Evolutionary conservation across 2,113 vertebrate genomes (phyloP), one percentile per base, ranked within the genome.

Genomic region (Phalacrocorax pelagicus): DNA sequence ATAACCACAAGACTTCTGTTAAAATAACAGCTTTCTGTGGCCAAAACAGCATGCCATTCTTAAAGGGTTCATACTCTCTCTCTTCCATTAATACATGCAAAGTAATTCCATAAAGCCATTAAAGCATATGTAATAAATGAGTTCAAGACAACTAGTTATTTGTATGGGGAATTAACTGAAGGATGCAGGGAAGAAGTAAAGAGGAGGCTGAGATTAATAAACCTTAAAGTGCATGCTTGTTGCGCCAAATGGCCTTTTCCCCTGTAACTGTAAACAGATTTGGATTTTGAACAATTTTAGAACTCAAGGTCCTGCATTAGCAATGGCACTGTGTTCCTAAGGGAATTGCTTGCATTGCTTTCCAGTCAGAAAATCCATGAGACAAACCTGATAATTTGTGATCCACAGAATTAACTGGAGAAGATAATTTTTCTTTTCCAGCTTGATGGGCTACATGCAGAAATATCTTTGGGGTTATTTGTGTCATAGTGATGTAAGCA

Each of bases 71-170:
- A 32, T 34, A 49, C 72, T 63, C 29, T 32, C 30, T 59, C 46
- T 67, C 42, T 75, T 57, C 73, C 34, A 30, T 75, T 95, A 96
- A 93, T 88, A 29, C 57, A 94, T 54, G 81, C 79, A 89, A 94
- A 93, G 61, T 52, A 69, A 83, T 87, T 82, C 87, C 75, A 75
- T 81, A 61, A 92, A 93, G 54, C 58, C 67, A 92, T 92, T 95
- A 92, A 83, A 72, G 59, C n/a, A 89, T 91, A 95, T 72, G 71
- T 47, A 89, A 89, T 69, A 92, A 97, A 96, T 78, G 46, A 94
- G 70, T 40, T 87, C 79, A 81, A 79, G 72, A 52, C 51, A 89
- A 59, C 10, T 27, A 44, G 49, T 70, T 89, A 73, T 94, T 90
- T 90, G 49, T 73, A 40, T 11, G 3, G 58, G 38, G 71, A 74